A percentile compares a stretch with the other conserved stretches of the same genome.
These are phyloP conservation scores for Eustalomyia histrio DNA, from an alignment of 2,888 invertebrate species.

Conservation along the genomic window DNA sequence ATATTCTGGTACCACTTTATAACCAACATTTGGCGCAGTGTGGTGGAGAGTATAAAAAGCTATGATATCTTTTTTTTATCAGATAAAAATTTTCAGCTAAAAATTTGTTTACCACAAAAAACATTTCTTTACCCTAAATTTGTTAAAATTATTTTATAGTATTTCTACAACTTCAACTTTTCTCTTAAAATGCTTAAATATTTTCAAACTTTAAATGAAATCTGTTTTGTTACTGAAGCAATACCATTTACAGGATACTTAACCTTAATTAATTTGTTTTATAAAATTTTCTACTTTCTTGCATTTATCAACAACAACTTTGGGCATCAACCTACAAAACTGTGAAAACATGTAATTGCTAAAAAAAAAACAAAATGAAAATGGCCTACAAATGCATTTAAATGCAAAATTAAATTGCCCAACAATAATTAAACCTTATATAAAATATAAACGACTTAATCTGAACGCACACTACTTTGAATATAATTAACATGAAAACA, in stretches of 20 bases:
- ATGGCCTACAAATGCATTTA: constrained; percentile 17
- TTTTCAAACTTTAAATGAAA: no score
- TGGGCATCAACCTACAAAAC: background rate
- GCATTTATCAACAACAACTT: background rate
- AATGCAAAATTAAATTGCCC: constrained; percentile 22
- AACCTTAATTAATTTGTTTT: background rate
- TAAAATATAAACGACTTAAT: constrained; percentile 1
- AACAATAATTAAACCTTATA: constrained; percentile 34
- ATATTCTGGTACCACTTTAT: no score
- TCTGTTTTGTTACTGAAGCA: background rate
- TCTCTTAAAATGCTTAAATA: no score
- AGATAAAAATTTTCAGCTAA: no score
- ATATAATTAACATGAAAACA: background rate
- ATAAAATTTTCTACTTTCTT: background rate
- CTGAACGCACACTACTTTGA: background rate
- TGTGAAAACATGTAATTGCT: constrained; percentile 34
- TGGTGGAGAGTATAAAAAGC: no score
- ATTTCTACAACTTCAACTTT: no score
- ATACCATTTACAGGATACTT: background rate
- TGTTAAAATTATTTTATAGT: no score
- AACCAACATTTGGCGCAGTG: no score
- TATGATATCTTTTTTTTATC: no score
- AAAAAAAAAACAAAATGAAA: background rate
- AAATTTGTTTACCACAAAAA: no score
- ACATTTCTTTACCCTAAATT: no score